Percentiles rank a stretch among this genome's conserved stretches.
phyloP scores from a whole-genome alignment of 2,113 vertebrate genomes.

The Eurystomus gularis region DNA sequence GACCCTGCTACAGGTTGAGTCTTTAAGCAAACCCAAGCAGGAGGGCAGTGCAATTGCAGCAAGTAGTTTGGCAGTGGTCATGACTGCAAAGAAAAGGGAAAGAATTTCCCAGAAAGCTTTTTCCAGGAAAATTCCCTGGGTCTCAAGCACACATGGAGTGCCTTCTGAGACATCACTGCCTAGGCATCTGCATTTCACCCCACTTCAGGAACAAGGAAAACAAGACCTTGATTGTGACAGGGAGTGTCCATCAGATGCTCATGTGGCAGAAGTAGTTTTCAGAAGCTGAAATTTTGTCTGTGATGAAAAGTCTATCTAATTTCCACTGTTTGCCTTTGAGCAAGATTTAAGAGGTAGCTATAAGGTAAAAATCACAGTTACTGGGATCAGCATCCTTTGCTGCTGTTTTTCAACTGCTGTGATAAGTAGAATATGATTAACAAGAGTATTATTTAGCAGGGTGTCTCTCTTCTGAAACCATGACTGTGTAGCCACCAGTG shows the following conservation, averaged over 20 bases:
- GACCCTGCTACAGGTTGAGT: not conserved
- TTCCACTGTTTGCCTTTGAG: not conserved
- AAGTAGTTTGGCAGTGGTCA: not conserved
- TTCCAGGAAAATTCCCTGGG: not conserved
- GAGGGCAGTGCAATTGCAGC: accelerated
- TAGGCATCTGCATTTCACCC: not conserved
- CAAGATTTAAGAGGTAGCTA: not conserved
- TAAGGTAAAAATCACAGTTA: not conserved
- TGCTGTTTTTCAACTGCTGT: not conserved
- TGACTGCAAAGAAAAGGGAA: not conserved
- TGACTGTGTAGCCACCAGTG: not conserved
- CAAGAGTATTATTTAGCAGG: not conserved
- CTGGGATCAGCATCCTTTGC: not conserved
- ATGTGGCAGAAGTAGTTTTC: not conserved
- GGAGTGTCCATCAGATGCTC: not conserved
- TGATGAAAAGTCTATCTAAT: not conserved
- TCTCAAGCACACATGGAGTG: not conserved
- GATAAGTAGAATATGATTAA: not conserved
- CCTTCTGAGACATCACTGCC: not conserved
- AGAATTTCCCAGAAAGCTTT: not conserved
- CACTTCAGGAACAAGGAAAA: not conserved
- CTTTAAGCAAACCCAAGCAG: not conserved
- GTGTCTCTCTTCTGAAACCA: not conserved
- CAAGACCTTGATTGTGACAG: not conserved
- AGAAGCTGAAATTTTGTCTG: not conserved